Evolutionary conservation across 2,797 vertebrate genomes (phyloP), one percentile per base, ranked within the genome.

Genomic region (Falco columbarius): DNA sequence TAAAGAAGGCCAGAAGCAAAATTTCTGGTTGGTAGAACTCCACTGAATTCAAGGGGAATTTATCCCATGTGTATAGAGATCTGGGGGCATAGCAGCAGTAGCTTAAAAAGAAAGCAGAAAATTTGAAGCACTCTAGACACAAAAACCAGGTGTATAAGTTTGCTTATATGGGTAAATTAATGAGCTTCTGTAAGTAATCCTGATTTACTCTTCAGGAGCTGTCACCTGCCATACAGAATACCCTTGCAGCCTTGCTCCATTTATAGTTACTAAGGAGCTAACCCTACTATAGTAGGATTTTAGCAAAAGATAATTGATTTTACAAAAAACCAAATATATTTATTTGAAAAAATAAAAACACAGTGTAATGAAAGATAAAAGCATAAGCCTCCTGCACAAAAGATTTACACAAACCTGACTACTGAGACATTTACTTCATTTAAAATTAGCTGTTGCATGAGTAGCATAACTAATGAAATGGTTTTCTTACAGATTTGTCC

Each of bases 1-100:
- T 91, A 67, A 89, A 96, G 82, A 86, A 92, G 73, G 74, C 88
- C 82, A 56, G 84, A 77, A 95, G 89, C 83, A 89, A 93, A 93
- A 86, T 89, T 86, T 93, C 71, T 89, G 62, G 46, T 77, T 84
- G 46, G 70, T 89, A 90, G 77, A 95, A 87, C 21, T 70, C 18
- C 30, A 56, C 59, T 65, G 59, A 94, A 95, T 63, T 89, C 55
- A 95, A 81, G 19, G 36, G n/a, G 62, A 94, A 95, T 89, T 93
- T 86, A 94, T 84, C 90, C 86, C 56, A 71, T 22, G 34, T 3
- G 52, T 71, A 36, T 67, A 63, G 86, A 86, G 76, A 91, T 86
- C 47, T 52, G 4, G 73, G 51, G 59, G 26, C 73, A 93, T 10
- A 81, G 81, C 77, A 90, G 80, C 51, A 89, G 82, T 49, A 86